Evolutionary conservation across 2,113 vertebrate species (phyloP).

Genomic region (Lamprotornis superbus): DNA sequence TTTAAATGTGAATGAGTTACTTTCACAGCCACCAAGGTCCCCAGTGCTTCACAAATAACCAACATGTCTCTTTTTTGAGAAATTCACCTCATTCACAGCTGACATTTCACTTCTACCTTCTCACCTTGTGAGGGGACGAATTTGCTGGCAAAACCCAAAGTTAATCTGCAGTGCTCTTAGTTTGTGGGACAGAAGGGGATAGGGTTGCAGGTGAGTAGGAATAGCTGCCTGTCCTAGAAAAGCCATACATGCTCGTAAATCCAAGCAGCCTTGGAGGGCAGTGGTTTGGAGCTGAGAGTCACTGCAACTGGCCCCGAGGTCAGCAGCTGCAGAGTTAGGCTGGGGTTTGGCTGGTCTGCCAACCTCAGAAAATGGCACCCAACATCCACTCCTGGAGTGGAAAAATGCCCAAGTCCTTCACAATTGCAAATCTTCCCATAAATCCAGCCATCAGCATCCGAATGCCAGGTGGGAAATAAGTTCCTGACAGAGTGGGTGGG

Average conservation of each 20-base stretch:
- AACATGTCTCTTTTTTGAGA: fast-evolving
- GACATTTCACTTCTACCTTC: not conserved
- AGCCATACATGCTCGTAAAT: not conserved
- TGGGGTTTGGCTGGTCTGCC: not conserved
- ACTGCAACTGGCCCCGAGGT: not conserved
- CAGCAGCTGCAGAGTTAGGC: fast-evolving
- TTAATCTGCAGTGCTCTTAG: not conserved
- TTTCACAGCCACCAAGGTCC: not conserved
- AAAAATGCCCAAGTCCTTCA: slow-evolving; percentile 17
- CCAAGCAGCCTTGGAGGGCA: not conserved
- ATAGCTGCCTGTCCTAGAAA: not conserved
- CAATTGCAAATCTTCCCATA: slow-evolving; percentile 9
- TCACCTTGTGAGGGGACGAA: not conserved
- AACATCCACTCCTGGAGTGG: not conserved
- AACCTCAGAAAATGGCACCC: not conserved
- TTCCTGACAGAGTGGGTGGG: slow-evolving; percentile 25
- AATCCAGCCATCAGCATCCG: slow-evolving; percentile 38
- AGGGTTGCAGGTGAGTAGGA: not conserved
- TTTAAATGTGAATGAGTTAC: not conserved
- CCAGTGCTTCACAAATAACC: not conserved
- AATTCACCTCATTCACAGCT: not conserved
- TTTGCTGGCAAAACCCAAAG: not conserved
- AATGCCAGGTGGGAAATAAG: slow-evolving; percentile 56
- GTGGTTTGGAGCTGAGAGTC: not conserved
- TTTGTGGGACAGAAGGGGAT: not conserved